These are phyloP conservation scores for Sorex araneus DNA, from an alignment of 2,113 vertebrate genomes.

Conservation along the genomic window DNA sequence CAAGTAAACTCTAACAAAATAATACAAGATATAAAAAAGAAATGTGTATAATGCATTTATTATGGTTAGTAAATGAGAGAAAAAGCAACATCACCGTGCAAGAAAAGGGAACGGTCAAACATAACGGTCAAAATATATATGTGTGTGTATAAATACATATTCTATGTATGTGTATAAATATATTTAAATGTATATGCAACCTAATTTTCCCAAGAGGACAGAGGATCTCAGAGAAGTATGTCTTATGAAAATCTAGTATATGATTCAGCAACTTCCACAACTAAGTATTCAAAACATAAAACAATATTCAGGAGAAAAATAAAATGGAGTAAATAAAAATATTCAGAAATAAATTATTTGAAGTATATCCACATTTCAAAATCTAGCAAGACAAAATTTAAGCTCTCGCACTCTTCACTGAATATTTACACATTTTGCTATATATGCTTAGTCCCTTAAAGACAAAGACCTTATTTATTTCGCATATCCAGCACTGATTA, in stretches of 20 bases:
- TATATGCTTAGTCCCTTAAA: not conserved
- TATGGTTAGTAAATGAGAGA: slow-evolving; percentile 43
- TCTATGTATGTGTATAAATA: not conserved
- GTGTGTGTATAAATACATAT: not conserved
- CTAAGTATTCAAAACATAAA: slow-evolving; percentile 18
- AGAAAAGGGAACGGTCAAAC: not conserved
- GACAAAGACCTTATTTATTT: slow-evolving; percentile 13
- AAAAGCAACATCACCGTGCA: not conserved
- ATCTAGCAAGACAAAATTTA: slow-evolving; percentile 1
- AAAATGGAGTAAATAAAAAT: slow-evolving; percentile 25
- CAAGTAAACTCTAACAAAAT: slow-evolving; percentile 63
- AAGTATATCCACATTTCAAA: not conserved
- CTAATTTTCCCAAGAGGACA: slow-evolving; percentile 39
- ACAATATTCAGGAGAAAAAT: not conserved
- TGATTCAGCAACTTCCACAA: slow-evolving; percentile 49
- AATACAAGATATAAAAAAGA: slow-evolving; percentile 49
- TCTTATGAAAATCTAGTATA: not conserved
- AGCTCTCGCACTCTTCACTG: not conserved
- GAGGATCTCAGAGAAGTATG: not conserved
- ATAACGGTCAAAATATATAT: not conserved
- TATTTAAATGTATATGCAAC: not conserved
- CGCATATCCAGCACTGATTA: slow-evolving; percentile 38
- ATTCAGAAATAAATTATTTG: slow-evolving; percentile 46
- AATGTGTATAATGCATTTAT: slow-evolving; percentile 9
- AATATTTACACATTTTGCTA: slow-evolving; percentile 48